Percentiles rank a stretch among this genome's conserved stretches.
phyloP scores from a whole-genome alignment of 1,140 invertebrate genomes.

The Diabrotica undecimpunctata region DNA sequence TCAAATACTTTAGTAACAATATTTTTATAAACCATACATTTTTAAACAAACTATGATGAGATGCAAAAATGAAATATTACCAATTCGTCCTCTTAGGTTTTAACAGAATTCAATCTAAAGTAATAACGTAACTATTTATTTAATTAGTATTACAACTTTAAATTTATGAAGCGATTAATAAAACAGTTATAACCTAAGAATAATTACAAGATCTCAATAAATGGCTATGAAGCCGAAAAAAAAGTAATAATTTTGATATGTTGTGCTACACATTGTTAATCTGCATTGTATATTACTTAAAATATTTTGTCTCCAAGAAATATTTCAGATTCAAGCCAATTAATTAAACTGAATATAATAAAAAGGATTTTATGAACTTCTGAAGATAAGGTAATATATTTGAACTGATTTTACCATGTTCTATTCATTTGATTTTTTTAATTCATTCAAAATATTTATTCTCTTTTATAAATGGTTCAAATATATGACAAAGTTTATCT shows the following conservation, averaged over 20 bases:
- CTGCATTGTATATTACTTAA: constrained; percentile 7
- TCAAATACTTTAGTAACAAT: no score
- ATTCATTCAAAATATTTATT: constrained; percentile 1
- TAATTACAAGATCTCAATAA: neutral
- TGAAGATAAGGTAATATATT: no score
- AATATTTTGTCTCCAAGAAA: constrained; percentile 1
- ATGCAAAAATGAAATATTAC: constrained; percentile 9
- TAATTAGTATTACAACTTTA: neutral
- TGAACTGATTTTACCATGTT: neutral
- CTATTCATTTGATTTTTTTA: neutral
- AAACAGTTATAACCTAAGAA: constrained; percentile 7
- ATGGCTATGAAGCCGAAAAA: neutral
- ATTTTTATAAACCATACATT: no score
- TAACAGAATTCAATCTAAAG: neutral
- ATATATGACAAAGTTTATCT: no score
- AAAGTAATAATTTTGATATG: constrained; percentile 12
- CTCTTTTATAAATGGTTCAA: no score
- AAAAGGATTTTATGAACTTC: no score
- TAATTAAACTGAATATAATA: no score
- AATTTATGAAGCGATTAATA: neutral
- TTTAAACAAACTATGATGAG: no score
- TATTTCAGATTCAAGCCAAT: neutral
- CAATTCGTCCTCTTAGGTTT: constrained; percentile 3
- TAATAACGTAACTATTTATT: constrained; percentile 1
- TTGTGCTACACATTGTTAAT: constrained; percentile 12